A percentile compares a stretch with the other conserved stretches of the same genome.
Conservation (phyloP, 2,113 vertebrate species). For the Alexandromys fortis region DNA sequence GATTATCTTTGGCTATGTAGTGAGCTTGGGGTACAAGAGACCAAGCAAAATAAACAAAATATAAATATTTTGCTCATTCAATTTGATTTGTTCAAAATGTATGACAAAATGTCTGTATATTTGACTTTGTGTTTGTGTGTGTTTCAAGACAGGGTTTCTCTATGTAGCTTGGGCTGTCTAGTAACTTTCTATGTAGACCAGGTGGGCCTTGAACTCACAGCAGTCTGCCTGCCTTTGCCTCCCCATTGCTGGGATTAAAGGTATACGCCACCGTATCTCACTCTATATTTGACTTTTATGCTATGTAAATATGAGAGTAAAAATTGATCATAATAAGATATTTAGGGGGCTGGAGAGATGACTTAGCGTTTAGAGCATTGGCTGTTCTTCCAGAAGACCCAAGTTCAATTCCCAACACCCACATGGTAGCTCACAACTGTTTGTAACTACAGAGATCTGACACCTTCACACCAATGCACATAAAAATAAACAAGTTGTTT, state of each 20-base stretch:
- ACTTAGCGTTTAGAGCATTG: no score
- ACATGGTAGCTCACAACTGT: no score
- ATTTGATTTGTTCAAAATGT: slow-evolving; percentile 50
- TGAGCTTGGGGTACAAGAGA: neutral
- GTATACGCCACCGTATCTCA: neutral
- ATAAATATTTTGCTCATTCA: neutral
- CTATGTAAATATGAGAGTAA: slow-evolving; percentile 46
- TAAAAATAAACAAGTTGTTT: no score
- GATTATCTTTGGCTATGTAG: neutral
- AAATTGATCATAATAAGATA: neutral
- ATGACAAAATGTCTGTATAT: neutral
- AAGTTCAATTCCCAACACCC: no score
- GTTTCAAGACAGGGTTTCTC: neutral
- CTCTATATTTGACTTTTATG: neutral
- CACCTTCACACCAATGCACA: no score
- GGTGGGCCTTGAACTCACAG: neutral
- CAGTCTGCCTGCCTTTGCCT: neutral
- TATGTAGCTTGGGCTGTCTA: neutral
- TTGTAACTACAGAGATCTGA: no score
- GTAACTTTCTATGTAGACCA: neutral
- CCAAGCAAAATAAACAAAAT: neutral
- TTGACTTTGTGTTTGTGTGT: neutral
- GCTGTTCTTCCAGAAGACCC: no score
- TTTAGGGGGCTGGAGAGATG: no score
- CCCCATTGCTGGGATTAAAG: neutral